A percentile compares a stretch with the other conserved stretches of the same genome.
phyloP scores from a whole-genome alignment of 2,113 vertebrate species.

The Garra rufa region DNA sequence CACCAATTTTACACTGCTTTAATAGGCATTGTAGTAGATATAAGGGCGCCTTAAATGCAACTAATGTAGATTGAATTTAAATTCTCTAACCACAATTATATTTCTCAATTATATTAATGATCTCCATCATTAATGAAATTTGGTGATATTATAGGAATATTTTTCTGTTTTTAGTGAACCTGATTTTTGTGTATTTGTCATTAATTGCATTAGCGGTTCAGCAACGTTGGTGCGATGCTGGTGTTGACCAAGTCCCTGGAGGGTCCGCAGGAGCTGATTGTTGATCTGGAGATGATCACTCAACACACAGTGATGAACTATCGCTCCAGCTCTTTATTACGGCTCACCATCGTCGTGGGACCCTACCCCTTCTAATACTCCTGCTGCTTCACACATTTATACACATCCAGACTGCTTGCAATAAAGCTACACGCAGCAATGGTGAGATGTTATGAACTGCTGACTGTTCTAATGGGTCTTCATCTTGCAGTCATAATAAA shows the following conservation, averaged over 20 bases:
- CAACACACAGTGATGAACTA: slow-evolving; percentile 89
- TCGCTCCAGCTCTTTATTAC: slow-evolving; percentile 90
- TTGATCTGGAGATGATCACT: slow-evolving; percentile 98
- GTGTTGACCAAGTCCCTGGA: slow-evolving; percentile 90
- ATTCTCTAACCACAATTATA: no score
- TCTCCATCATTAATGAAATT: no score
- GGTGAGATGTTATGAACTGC: not conserved
- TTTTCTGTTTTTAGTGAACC: not conserved
- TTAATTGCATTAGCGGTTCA: slow-evolving; percentile 82
- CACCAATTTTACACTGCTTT: no score
- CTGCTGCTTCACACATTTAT: slow-evolving; percentile 20
- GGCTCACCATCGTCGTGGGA: slow-evolving; percentile 94
- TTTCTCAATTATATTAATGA: no score
- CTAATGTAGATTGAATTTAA: no score
- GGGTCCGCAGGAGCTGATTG: slow-evolving; percentile 89
- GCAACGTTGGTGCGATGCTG: slow-evolving; percentile 90
- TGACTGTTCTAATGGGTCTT: not conserved
- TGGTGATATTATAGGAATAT: no score
- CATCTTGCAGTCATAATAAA: not conserved
- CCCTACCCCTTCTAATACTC: slow-evolving; percentile 83
- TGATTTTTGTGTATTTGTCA: not conserved
- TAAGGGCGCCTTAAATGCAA: no score
- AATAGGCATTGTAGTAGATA: no score
- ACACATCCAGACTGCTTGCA: not conserved
- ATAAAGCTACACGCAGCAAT: not conserved